These are phyloP conservation scores for Aplochiton taeniatus DNA, from an alignment of 2,797 vertebrate genomes.

Conservation along the genomic window DNA sequence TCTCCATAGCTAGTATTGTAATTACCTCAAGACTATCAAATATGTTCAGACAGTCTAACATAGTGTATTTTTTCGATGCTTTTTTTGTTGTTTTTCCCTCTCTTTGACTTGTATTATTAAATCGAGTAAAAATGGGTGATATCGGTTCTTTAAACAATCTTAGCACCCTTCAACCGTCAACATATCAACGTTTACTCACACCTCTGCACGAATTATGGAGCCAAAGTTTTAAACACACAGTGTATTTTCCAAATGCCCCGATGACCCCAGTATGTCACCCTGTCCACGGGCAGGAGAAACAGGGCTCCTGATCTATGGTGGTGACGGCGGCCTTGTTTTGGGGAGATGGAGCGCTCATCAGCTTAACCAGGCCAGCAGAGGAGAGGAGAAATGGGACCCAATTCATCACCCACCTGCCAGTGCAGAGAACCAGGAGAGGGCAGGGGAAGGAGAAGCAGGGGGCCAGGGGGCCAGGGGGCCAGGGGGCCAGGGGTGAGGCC, in stretches of 20 bases:
- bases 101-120: not conserved
- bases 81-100: no score
- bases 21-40: not conserved
- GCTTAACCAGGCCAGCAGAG: conserved; percentile 75
- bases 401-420: conserved; percentile 77
- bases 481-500: no score
- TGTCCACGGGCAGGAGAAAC: no score
- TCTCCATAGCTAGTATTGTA: not conserved
- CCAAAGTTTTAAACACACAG: no score
- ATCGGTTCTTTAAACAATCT: not conserved
- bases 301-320: conserved; percentile 23
- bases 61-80: not conserved
- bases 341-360: conserved; percentile 48
- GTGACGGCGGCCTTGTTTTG: conserved; percentile 47
- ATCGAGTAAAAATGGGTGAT: conserved; percentile 8
- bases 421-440: conserved; percentile 70
- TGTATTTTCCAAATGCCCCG: no score
- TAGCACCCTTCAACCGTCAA: no score
- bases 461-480: conserved; percentile 68
- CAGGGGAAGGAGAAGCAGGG: conserved; percentile 71
- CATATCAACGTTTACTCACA: no score
- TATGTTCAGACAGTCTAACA: not conserved
- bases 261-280: no score
- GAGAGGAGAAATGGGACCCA: conserved; percentile 78
- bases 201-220: no score